Conservation (phyloP, 1,140 invertebrate genomes). For the Drosophila ercepeae region DNA sequence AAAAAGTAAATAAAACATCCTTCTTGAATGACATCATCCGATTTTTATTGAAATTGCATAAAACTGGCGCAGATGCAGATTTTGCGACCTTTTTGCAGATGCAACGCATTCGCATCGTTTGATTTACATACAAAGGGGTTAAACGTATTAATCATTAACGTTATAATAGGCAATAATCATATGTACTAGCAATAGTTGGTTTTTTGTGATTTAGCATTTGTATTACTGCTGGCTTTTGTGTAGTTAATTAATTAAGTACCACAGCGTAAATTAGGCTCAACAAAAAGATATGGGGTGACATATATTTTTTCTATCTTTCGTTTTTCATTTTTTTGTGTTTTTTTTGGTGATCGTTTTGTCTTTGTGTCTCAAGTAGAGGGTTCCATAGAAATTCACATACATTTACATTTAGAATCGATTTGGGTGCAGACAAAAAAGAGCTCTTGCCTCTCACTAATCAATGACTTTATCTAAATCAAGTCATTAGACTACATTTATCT, state of each 20-base stretch:
- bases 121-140: constrained; percentile 78
- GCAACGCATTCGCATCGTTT: constrained; percentile 58
- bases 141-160: constrained; percentile 71
- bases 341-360: constrained; percentile 48
- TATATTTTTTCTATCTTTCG: constrained; percentile 26
- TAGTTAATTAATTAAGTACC: constrained; percentile 73
- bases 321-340: constrained; percentile 15
- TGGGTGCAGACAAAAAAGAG: constrained; percentile 12
- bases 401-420: constrained; percentile 48
- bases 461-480: constrained; percentile 37
- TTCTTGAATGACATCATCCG: constrained; percentile 51
- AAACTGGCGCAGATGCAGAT: constrained; percentile 57
- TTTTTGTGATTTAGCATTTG: constrained; percentile 48
- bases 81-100: constrained; percentile 52
- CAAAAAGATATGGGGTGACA: constrained; percentile 63
- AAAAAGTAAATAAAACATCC: constrained; percentile 2
- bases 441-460: constrained; percentile 17
- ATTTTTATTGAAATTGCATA: constrained; percentile 74
- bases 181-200: constrained; percentile 68
- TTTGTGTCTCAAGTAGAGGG: constrained; percentile 45
- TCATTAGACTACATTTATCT: constrained; percentile 47
- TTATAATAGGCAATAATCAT: constrained; percentile 74
- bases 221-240: constrained; percentile 56
- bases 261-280: constrained; percentile 66
- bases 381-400: constrained; percentile 70